Evolutionary conservation across 1,140 invertebrate species (phyloP), one percentile per base, ranked within the genome.

Genomic region (Nymphalis io): DNA sequence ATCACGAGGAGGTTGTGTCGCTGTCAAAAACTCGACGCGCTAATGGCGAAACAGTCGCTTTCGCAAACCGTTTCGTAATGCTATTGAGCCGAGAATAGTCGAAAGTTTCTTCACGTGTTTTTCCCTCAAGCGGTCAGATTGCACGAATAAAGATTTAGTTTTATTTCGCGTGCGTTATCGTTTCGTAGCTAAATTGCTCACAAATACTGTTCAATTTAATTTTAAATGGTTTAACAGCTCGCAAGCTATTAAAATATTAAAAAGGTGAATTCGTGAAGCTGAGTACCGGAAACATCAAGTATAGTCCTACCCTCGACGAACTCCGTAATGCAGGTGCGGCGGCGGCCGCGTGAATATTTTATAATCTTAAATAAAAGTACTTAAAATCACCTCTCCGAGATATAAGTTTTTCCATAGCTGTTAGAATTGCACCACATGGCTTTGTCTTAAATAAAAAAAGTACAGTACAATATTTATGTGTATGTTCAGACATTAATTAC

Each of bases 41-140:
- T 40, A 59, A 38, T 84, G 81, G 75, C 76, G 83, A 76, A 84
- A 85, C 74, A 73, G 70, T 68, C 78, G 83, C 84, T 86, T 86
- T 88, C 83, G 85, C 83, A 85, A 88, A 80, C 69, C 60, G 75
- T 84, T 81, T 86, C 82, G 82, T 82, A 86, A 88, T 75, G 60
- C 74, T 58, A 72, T 70, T 55, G 70, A 79, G 77, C 80, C 78
- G 73, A 86, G 83, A 83, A 84, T 82, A 81, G 79, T 83, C 75
- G 83, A 87, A 88, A 81, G 81, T 84, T 84, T 84, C 78, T 81
- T 78, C 67, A 75, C 74, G 68, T 81, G 79, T 80, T 78, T 81
- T 78, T 80, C 23, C 46, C 61, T 60, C 73, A 70, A 68, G 64
- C 23, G 27, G 48, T 33, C 48, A 12, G 18, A 3, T 53, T 53